phyloP scores from a whole-genome alignment of 1,140 invertebrate genomes.

The Bicyclus anynana region DNA sequence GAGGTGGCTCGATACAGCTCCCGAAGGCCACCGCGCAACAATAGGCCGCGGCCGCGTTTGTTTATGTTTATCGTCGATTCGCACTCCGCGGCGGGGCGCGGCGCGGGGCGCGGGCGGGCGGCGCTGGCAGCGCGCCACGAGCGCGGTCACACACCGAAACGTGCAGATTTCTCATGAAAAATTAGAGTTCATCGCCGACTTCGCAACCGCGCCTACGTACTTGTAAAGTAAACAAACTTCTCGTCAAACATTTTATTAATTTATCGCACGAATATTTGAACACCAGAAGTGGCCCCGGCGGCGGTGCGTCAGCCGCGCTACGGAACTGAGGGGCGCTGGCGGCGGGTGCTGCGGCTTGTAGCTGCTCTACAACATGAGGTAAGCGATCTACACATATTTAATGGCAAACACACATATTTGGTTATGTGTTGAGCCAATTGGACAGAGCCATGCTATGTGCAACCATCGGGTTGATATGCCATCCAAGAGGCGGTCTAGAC shows the following conservation, averaged over 20 bases:
- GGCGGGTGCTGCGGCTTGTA: too few species aligned
- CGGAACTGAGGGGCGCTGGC: too few species aligned
- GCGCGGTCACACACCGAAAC: constrained; percentile 62
- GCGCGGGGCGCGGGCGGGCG: constrained; percentile 23
- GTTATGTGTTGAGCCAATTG: too few species aligned
- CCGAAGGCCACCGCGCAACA: too few species aligned
- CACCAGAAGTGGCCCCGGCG: not conserved
- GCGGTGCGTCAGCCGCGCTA: not conserved
- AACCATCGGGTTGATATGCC: too few species aligned
- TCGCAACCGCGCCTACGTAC: constrained; percentile 8
- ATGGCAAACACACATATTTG: too few species aligned
- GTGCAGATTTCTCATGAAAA: constrained; percentile 58
- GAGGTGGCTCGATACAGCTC: too few species aligned
- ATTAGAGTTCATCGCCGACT: constrained; percentile 11
- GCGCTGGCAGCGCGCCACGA: constrained; percentile 53
- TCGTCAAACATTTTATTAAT: not conserved
- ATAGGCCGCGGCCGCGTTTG: not conserved
- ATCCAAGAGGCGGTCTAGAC: too few species aligned
- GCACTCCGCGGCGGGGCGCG: constrained; percentile 15
- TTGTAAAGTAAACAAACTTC: not conserved
- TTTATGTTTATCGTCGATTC: constrained; percentile 22
- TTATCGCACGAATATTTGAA: not conserved
- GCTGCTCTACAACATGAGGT: not conserved
- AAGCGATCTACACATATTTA: not conserved
- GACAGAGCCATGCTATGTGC: too few species aligned